Base-by-base conservation (phyloP, 2,113 vertebrate genomes). In the Oenanthe melanoleuca region DNA sequence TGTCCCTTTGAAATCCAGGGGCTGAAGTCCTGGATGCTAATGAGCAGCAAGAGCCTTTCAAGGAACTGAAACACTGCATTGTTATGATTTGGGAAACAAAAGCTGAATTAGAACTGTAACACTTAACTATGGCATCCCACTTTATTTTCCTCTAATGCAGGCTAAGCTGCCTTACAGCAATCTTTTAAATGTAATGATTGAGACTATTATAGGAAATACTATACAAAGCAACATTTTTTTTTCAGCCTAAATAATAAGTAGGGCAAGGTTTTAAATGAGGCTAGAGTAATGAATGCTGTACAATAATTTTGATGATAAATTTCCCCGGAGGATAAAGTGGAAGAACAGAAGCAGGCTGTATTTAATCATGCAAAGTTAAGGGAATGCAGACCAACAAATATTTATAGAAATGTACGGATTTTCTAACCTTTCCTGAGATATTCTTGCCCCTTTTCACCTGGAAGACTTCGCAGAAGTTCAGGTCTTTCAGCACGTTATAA, bases 181-280 rank as follows among this genome's bases (percentile, higher is more conserved):
- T 95, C 93, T 94, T 96, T 92, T 95, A 94, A 93, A 95, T 84
- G 86, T 93, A 97, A 95, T 96, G 93, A 97, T 96, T 94, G 94
- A 95, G 93, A 95, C 89, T 93, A 89, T 95, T 95, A 93, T 73
- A 96, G 94, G 90, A 94, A 96, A 92, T 94, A 93, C 94, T 97
- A 94, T 89, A 94, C 63, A 92, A 92, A 95, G 95, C 93, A 93
- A 53, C 50, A 5, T 80, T 88, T 87, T 88, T 87, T 89, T 95
- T 89, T 88, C 90, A 96, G 90, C 88, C 94, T 96, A 96, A 97
- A 96, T 97, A 97, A 96, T 97, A 97, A 97, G 96, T 96, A 96
- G 93, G 95, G 92, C 95, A 96, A 96, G 92, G 78, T 97, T 97
- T 95, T 96, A 96, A 95, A 96, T 96, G 95, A 96, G 93, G 90